Conservation (phyloP, 2,888 invertebrate genomes). For the Drosophila hamatofila region DNA sequence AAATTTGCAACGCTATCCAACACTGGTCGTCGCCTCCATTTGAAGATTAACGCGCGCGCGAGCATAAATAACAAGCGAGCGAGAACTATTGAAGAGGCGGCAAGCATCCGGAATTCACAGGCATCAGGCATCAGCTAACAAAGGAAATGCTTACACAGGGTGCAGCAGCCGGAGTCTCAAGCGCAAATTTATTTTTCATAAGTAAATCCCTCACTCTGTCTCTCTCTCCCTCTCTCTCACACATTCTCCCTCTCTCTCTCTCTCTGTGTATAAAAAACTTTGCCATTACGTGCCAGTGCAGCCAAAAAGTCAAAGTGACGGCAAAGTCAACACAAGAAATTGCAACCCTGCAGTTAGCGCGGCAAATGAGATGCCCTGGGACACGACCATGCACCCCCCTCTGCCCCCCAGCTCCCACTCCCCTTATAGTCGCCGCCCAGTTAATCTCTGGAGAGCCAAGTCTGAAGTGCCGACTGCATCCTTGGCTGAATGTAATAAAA, state of each 20-base stretch:
- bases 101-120: constrained; percentile 13
- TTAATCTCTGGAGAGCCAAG: constrained; percentile 33
- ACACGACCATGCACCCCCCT: background rate
- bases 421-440: constrained; percentile 7
- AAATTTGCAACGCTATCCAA: constrained; percentile 53
- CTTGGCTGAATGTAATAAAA: constrained; percentile 69
- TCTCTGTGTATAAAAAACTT: constrained; percentile 39
- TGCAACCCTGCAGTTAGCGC: constrained; percentile 64
- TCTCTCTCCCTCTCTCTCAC: constrained; percentile 30
- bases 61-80: constrained; percentile 71
- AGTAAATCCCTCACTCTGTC: constrained; percentile 62
- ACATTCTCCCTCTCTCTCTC: constrained; percentile 34
- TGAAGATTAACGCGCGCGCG: constrained; percentile 64
- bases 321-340: constrained; percentile 72
- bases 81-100: constrained; percentile 64
- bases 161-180: constrained; percentile 25
- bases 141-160: constrained; percentile 10
- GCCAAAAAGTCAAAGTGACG: constrained; percentile 68
- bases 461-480: constrained; percentile 48
- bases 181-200: constrained; percentile 74
- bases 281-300: constrained; percentile 64
- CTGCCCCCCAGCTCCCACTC: background rate
- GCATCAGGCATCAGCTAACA: constrained; percentile 41
- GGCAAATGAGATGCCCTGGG: constrained; percentile 40
- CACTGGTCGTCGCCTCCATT: constrained; percentile 59